Conservation (phyloP, 2,113 vertebrate genomes). For the Eonycteris spelaea region DNA sequence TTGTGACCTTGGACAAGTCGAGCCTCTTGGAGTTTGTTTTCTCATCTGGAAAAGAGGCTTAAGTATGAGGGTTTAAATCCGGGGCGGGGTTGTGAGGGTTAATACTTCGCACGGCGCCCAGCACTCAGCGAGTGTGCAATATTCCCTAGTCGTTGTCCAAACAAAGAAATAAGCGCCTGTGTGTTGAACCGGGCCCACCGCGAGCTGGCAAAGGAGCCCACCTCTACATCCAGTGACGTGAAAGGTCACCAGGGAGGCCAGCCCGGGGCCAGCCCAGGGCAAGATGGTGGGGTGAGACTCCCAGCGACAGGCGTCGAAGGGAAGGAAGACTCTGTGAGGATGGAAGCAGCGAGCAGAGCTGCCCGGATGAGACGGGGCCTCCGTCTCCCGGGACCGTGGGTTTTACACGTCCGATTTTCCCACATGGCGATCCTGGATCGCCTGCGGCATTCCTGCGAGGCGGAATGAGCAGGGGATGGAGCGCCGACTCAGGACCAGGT, state of each 20-base stretch:
- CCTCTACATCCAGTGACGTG: background rate
- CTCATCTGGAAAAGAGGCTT: background rate
- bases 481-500: background rate
- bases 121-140: background rate
- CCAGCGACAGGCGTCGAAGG: background rate
- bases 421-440: background rate
- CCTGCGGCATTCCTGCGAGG: background rate
- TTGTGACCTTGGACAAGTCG: background rate
- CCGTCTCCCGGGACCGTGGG: no score
- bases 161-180: rapidly evolving
- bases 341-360: background rate
- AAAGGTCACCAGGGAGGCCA: background rate
- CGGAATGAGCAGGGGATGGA: background rate
- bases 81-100: background rate
- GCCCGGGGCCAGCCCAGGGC: background rate
- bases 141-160: background rate
- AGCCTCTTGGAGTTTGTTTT: background rate
- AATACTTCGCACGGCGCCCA: background rate
- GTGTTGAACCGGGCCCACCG: background rate
- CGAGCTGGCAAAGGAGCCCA: background rate
- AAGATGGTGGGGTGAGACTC: background rate
- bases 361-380: background rate
- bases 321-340: background rate
- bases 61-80: background rate
- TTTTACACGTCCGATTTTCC: background rate